phyloP scores from a whole-genome alignment of 2,797 vertebrate genomes.

The Tympanoctomys barrerae region DNA sequence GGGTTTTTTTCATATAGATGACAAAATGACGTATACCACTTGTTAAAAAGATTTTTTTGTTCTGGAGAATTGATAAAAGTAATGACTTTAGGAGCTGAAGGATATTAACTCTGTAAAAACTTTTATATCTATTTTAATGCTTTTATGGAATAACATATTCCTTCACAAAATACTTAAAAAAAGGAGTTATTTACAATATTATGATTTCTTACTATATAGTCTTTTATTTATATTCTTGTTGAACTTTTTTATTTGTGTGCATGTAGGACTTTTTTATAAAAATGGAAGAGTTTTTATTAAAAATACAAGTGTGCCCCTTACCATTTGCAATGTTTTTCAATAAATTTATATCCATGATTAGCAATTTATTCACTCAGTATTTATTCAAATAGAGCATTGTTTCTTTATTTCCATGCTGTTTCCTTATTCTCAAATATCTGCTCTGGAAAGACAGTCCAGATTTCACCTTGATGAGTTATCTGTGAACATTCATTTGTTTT shows the following conservation, averaged over 20 bases:
- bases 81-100: background rate
- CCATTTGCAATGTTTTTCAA: background rate
- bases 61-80: background rate
- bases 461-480: conserved; percentile 56
- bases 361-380: conserved; percentile 2
- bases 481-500: conserved; percentile 44
- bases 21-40: background rate
- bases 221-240: background rate
- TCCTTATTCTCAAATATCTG: conserved; percentile 34
- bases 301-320: background rate
- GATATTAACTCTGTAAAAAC: background rate
- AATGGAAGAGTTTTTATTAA: background rate
- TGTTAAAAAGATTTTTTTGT: background rate
- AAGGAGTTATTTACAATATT: background rate
- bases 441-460: conserved; percentile 5
- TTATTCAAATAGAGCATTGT: background rate
- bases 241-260: background rate
- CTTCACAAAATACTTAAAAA: background rate
- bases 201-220: background rate
- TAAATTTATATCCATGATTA: background rate
- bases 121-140: background rate
- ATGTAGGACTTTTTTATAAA: background rate
- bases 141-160: background rate
- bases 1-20: background rate
- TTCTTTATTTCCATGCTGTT: conserved; percentile 33